These are phyloP conservation scores for Eupsilia transversa DNA, from an alignment of 2,888 invertebrate genomes.

Conservation along the genomic window DNA sequence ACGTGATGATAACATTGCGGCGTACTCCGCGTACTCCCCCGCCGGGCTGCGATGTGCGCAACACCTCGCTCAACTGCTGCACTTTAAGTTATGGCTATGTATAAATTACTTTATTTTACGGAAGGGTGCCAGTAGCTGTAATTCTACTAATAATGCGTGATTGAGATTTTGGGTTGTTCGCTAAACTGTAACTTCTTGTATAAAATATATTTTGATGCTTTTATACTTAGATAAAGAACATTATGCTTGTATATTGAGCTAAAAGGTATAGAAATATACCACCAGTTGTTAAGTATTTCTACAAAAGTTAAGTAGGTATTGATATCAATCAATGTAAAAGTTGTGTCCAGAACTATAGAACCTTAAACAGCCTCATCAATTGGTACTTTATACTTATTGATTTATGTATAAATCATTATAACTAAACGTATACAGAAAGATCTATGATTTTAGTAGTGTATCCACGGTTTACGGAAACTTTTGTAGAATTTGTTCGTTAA, in stretches of 20 bases:
- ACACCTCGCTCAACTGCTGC: constrained; percentile 7
- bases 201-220: constrained; percentile 20
- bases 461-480: not conserved
- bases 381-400: constrained; percentile 1
- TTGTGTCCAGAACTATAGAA: not conserved
- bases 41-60: not conserved
- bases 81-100: constrained; percentile 1
- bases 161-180: not conserved
- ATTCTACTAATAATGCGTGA: constrained; percentile 20
- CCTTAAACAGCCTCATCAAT: not conserved
- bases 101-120: constrained; percentile 13
- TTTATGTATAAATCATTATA: constrained; percentile 18
- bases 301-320: constrained; percentile 2
- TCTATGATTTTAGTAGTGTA: not conserved
- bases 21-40: not conserved
- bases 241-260: not conserved
- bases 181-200: constrained; percentile 4
- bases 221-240: constrained; percentile 2
- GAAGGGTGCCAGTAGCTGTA: constrained; percentile 33
- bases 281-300: constrained; percentile 7
- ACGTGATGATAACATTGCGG: not conserved
- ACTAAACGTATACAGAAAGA: not conserved
- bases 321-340: constrained; percentile 7
- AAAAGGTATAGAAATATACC: too few relatives aligned
- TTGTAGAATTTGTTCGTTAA: not conserved